Conservation (phyloP, 2,113 vertebrate species). For the Grus americana region DNA sequence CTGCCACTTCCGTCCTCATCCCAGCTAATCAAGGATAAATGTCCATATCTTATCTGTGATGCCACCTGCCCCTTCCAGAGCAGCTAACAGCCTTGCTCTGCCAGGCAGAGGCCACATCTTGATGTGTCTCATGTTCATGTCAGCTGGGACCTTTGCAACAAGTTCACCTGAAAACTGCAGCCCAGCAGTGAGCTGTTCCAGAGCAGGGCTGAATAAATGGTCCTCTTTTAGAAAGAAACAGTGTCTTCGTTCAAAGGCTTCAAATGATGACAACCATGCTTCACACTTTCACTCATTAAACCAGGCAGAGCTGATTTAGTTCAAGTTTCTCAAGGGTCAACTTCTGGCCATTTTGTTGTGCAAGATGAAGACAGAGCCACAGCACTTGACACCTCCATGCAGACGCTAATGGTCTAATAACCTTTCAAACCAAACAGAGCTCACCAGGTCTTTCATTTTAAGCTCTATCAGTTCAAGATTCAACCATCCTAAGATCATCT, state of each 20-base stretch:
- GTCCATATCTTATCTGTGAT: not conserved
- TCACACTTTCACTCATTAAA: not conserved
- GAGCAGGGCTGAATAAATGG: not conserved
- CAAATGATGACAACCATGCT: rapidly evolving
- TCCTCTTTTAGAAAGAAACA: not conserved
- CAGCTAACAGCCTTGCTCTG: not conserved
- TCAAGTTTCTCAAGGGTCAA: not conserved
- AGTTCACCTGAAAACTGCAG: not conserved
- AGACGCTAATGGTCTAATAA: not conserved
- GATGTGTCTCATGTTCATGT: rapidly evolving
- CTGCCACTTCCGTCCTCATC: not conserved
- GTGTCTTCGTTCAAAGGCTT: not conserved
- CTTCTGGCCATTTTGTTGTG: not conserved
- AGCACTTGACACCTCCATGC: not conserved
- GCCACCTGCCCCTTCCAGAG: not conserved
- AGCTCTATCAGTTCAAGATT: not conserved
- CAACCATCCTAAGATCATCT: not conserved
- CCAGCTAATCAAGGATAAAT: not conserved
- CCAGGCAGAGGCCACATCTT: not conserved
- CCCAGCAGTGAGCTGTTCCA: not conserved
- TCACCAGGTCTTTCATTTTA: not conserved
- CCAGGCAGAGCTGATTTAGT: not conserved
- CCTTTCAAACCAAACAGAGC: not conserved
- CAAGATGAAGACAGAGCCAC: not conserved
- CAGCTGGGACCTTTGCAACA: not conserved